A percentile compares a stretch with the other conserved stretches of the same genome.
These are phyloP conservation scores for Dendrolimus pini DNA, from an alignment of 2,888 invertebrate genomes.

Conservation along the genomic window DNA sequence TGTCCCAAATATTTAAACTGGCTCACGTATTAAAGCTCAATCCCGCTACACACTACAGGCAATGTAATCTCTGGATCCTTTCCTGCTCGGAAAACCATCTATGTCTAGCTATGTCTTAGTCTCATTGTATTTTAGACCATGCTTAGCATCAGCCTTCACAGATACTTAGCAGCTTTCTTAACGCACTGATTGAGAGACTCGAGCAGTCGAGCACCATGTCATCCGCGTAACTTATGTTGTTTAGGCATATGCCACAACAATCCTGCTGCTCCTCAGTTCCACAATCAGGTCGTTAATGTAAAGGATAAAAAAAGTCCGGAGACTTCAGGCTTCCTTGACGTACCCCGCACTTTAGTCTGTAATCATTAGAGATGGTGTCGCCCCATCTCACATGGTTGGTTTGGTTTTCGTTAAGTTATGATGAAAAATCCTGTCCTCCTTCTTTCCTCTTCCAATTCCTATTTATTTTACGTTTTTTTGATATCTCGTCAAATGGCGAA, in stretches of 20 bases:
- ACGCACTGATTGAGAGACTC: background rate
- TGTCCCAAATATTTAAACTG: constrained; percentile 4
- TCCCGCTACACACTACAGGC: background rate
- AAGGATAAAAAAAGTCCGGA: constrained; percentile 11
- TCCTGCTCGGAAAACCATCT: constrained; percentile 4
- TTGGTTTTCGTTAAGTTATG: background rate
- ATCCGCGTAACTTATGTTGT: constrained; percentile 8
- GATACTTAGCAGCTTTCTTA: constrained; percentile 4
- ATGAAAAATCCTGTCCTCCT: background rate
- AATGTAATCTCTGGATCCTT: constrained; percentile 4
- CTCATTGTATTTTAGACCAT: constrained; percentile 6
- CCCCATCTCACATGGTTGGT: background rate
- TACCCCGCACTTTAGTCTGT: constrained; percentile 13
- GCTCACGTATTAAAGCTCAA: background rate
- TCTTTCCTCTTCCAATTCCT: background rate
- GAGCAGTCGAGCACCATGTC: background rate
- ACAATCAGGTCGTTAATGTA: constrained; percentile 9
- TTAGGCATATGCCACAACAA: constrained; percentile 5
- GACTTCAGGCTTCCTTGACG: constrained; percentile 16
- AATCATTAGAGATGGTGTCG: constrained; percentile 7
- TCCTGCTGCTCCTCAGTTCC: constrained; percentile 5
- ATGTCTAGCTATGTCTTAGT: constrained; percentile 3
- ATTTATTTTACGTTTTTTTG: no score
- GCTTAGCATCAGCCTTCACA: constrained; percentile 4
- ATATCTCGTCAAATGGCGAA: no score